Base-by-base conservation (phyloP, 2,113 vertebrate genomes). In the Progne subis region DNA sequence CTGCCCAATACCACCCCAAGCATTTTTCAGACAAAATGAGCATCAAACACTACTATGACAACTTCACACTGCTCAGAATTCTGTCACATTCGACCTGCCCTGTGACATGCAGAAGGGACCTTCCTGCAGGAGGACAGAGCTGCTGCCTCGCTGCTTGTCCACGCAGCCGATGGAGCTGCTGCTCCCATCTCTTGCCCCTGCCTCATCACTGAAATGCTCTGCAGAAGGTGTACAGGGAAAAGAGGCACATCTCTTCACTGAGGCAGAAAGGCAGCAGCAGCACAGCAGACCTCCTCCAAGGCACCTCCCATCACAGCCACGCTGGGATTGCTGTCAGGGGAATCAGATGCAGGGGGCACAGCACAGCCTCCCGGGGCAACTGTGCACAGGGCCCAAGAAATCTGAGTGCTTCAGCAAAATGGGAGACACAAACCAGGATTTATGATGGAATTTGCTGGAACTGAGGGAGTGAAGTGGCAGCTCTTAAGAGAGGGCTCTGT, bases 81-180 rank as follows among this genome's bases (percentile, higher is more conserved):
- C 71, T 67, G 82, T 70, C 57, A 75, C 70, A 34, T 46, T 79
- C 26, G 43, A 52, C 39, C 39, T 76, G 28, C 49, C 57, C 88
- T 7, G 11, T 9, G 79, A 81, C 43, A 39, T 20, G 28, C 65
- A 50, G 70, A 57, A 89, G 60, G 78, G 14, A 52, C 64, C 72
- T 71, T 94, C 82, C 31, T 5, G 10, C 14, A 37, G 53, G 67
- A 95, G 95, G 95, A 95, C 47, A 85, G 94, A 95, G 68, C 87
- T 4, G 2, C 82, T 63, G 26, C 70, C 88, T 93, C 94, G 56
- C 86, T 80, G 94, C 74, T 12, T 4, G 5, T 11, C 20, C 49
- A 3, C 1, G 1, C 20, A 80, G 91, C 64, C 56, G 88, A 52
- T 14, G 79, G 67, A 85, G 79, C 80, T 96, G 49, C 92, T 70